These are phyloP conservation scores for Halcyon badia DNA, from an alignment of 2,797 vertebrate genomes.

Conservation along the genomic window DNA sequence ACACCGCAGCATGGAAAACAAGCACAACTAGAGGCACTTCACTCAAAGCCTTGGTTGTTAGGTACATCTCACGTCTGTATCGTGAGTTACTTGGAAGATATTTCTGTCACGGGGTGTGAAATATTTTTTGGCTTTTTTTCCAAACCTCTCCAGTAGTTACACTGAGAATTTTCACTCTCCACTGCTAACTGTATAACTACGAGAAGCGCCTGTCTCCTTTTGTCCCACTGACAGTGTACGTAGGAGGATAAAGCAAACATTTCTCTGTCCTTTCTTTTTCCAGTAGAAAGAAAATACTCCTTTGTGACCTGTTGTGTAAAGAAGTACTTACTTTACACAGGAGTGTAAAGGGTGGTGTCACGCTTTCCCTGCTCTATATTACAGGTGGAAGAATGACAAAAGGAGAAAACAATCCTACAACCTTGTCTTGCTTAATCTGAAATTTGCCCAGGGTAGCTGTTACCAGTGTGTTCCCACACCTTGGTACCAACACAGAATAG, in stretches of 20 bases:
- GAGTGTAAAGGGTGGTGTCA: neutral
- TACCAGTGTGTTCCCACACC: neutral
- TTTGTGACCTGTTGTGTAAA: constrained; percentile 23
- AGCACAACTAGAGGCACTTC: neutral
- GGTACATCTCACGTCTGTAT: neutral
- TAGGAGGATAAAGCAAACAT: neutral
- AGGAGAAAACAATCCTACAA: neutral
- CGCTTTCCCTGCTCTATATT: neutral
- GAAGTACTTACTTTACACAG: neutral
- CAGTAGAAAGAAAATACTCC: neutral
- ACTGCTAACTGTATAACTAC: neutral
- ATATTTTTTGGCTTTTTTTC: neutral
- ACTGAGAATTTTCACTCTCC: neutral
- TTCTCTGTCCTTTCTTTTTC: neutral
- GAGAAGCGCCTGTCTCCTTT: neutral
- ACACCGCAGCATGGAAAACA: neutral
- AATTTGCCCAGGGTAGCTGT: neutral
- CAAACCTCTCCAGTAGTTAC: neutral
- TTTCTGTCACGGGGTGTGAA: neutral
- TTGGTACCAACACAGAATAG: neutral
- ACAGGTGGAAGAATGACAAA: constrained; percentile 2
- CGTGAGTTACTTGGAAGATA: neutral
- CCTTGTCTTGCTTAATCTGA: constrained; percentile 13
- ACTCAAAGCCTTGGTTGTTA: neutral
- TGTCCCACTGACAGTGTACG: neutral